A percentile compares a stretch with the other conserved stretches of the same genome.
These are phyloP conservation scores for Stenolophus ochropezus DNA, from an alignment of 2,888 invertebrate species.

Conservation along the genomic window DNA sequence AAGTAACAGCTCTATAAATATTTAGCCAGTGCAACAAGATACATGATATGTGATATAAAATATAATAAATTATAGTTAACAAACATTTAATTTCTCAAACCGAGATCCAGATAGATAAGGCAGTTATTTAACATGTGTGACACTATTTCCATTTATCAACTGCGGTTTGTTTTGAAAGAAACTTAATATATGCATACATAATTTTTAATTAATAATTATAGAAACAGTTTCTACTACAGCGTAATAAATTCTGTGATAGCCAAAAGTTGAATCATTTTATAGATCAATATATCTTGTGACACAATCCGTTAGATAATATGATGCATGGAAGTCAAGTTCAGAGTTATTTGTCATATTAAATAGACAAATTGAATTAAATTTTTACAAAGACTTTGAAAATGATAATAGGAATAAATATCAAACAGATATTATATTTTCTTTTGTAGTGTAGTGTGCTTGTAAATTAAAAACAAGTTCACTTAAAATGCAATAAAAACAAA, in stretches of 20 bases:
- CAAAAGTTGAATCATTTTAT: conserved; percentile 8
- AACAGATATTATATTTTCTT: too few relatives aligned
- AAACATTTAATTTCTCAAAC: conserved; percentile 27
- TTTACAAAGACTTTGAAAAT: too few relatives aligned
- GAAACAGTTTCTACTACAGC: background rate
- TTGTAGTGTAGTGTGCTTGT: too few relatives aligned
- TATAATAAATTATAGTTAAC: conserved; percentile 18
- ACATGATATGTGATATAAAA: background rate
- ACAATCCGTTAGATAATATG: conserved; percentile 25
- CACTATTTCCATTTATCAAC: conserved; percentile 9
- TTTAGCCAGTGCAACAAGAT: conserved; percentile 7
- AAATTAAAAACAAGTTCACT: background rate
- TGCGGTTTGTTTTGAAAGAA: conserved; percentile 20
- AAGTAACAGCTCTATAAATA: conserved; percentile 4
- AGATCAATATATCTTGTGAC: conserved; percentile 19
- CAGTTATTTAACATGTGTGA: conserved; percentile 11
- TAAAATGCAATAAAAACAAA: background rate
- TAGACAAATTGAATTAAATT: too few relatives aligned
- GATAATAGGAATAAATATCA: too few relatives aligned
- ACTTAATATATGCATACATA: conserved; percentile 22
- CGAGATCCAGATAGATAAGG: conserved; percentile 18
- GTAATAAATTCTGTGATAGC: background rate
- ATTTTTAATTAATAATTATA: conserved; percentile 24
- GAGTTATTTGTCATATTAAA: background rate
- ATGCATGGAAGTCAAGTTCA: conserved; percentile 18